Evolutionary conservation across 2,888 invertebrate species (phyloP), one percentile per base, ranked within the genome.

Genomic region (Oxytorus armatus): DNA sequence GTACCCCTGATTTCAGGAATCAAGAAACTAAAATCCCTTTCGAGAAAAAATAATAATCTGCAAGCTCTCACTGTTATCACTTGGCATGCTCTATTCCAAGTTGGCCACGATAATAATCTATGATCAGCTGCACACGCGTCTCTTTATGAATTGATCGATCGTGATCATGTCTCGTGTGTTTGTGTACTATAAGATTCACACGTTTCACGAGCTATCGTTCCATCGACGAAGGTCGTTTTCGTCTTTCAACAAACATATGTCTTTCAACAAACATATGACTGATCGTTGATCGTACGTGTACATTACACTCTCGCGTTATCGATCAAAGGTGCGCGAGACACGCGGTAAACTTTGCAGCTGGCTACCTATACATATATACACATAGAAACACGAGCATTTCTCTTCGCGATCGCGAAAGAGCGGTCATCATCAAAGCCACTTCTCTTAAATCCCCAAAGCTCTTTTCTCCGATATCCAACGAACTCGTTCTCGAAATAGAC

Each of bases 371-470:
- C n/a, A 51, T 44, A 36, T 29, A 53, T 44, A 21, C 16, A 39
- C 23, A 10, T 36, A 51, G 23, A 11, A 36, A 36, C 29, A 51
- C 59, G 65, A 55, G 53, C 29, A 21, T 68, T 55, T 61, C 36
- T 49, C 23, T 55, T 63, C 18, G 29, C 18, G 39, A 59, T 14
- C 68, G 69, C 73, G 21, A n/a, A 36, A 53, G 25, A 77, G 80
- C 80, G 80, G 80, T 81, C 69, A 77, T 51, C 77, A 74, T 81
- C 80, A 81, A 81, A 81, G 80, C 29, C 36, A 77, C 69, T 57
- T 49, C 36, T 21, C 55, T 69, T 81, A 77, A 81, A 81, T 81
- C 80, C 80, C 77, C 47, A 73, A 68, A 69, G 80, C 73, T 81
- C 77, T 68, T 25, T 57, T 66, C 21, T 39, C 80, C 69, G 80